Base-by-base conservation (phyloP, 2,888 invertebrate genomes). In the Patella caerulea region DNA sequence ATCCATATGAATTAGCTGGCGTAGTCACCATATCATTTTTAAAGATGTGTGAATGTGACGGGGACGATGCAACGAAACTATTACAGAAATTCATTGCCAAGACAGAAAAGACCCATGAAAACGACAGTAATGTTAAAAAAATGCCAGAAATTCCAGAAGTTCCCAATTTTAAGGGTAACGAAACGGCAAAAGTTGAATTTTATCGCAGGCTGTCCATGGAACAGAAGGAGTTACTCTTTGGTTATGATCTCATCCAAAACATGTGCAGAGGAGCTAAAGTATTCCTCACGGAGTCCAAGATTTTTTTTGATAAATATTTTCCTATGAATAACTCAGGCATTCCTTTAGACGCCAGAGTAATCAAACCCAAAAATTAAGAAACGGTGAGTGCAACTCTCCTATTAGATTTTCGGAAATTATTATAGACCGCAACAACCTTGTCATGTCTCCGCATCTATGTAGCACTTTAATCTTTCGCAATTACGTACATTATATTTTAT, bases 1-100 rank as follows among this genome's bases (percentile, higher is more conserved):
- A 65, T 7, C 65, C 24, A 19, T 24, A 65, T 65, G 65, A 11
- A 3, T 14, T 65, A 11, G 65, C 19, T 12, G 24, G 24, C 19
- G 19, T 65, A 15, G 24, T 65, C 19, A 65, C 65, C 11, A 24
- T 65, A 14, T 65, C 65, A 24, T 65, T 65, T 65, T 19, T 65
- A 65, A 65, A 65, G 65, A 65, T 65, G 65, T 65, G 65, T 65
- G 65, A 65, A 65, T 65, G 65, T 24, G 65, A 65, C 3, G 65
- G 65, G 1, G 65, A 65, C 65, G 14, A 19, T 65, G 65, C 65
- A 12, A 24, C 65, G 11, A 65, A 65, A 65, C 24, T 65, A 65
- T 65, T 65, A 24, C 11, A 24, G 24, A 19, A 65, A 24, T 65
- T 65, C 5, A 24, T 65, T 65, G 65, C 65, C 12, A 65, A 65